These are phyloP conservation scores for Threskiornis aethiopicus DNA, from an alignment of 2,797 vertebrate genomes.

Conservation along the genomic window DNA sequence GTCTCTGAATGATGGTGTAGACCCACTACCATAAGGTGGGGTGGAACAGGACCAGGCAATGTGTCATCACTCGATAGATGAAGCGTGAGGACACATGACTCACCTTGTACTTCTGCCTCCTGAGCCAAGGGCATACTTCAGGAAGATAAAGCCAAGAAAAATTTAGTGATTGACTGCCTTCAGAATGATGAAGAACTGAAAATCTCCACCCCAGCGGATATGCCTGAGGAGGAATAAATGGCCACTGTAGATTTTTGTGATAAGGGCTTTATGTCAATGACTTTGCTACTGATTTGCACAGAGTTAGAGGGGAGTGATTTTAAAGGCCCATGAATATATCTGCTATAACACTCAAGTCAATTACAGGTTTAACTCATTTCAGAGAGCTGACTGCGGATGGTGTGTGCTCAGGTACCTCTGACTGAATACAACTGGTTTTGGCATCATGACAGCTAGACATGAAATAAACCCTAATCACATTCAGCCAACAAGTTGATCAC, in stretches of 20 bases:
- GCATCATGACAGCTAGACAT: neutral
- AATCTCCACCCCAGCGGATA: neutral
- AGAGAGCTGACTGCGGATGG: neutral
- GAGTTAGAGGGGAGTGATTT: neutral
- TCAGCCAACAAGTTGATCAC: neutral
- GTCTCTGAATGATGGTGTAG: neutral
- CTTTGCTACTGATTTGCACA: neutral
- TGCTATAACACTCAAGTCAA: neutral
- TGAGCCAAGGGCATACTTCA: neutral
- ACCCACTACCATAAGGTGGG: neutral
- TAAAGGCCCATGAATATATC: neutral
- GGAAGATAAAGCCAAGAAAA: neutral
- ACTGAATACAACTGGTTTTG: neutral
- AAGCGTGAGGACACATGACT: neutral
- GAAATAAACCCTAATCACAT: neutral
- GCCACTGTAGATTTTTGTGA: neutral
- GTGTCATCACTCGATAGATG: accelerated
- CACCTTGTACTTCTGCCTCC: neutral
- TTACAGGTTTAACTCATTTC: neutral
- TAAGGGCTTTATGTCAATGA: neutral
- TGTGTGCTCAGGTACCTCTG: neutral
- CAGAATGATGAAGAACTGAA: neutral
- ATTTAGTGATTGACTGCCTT: neutral
- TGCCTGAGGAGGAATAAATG: neutral
- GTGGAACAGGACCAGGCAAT: neutral